Percentiles rank a stretch among this genome's conserved stretches.
Evolutionary conservation across 2,888 invertebrate species (phyloP).

Genomic region (Drepanosiphum platanoidis): DNA sequence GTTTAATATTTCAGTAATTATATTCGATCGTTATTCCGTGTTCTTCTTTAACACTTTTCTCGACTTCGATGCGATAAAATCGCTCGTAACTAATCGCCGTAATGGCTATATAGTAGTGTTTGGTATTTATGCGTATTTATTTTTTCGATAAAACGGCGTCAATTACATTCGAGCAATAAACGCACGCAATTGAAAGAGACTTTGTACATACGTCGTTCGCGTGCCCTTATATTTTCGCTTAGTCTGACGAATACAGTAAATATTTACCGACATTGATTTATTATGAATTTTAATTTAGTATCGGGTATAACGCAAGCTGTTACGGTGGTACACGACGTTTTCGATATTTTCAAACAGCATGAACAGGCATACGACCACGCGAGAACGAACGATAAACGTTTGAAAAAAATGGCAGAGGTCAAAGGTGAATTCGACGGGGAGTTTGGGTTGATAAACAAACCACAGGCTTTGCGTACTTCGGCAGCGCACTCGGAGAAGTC

Average conservation of each 20-base stretch:
- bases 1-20: background rate
- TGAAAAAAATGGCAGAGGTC: background rate
- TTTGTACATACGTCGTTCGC: background rate
- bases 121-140: background rate
- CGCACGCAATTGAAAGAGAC: background rate
- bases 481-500: too few species aligned
- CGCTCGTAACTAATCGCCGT: background rate
- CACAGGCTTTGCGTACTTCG: too few species aligned
- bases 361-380: too few species aligned
- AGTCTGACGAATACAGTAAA: background rate
- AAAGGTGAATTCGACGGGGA: background rate
- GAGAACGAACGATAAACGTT: too few species aligned
- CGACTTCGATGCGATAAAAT: background rate
- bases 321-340: too few species aligned
- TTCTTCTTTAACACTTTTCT: background rate
- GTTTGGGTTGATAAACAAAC: background rate
- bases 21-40: background rate
- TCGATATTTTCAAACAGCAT: background rate
- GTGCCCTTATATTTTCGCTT: background rate
- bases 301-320: background rate
- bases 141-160: background rate
- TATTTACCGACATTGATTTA: background rate
- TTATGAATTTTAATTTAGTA: background rate
- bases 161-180: background rate
- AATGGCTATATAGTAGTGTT: background rate